A percentile compares a stretch with the other conserved stretches of the same genome.
phyloP scores from a whole-genome alignment of 2,888 invertebrate genomes.

The Chymomyza procnemis region DNA sequence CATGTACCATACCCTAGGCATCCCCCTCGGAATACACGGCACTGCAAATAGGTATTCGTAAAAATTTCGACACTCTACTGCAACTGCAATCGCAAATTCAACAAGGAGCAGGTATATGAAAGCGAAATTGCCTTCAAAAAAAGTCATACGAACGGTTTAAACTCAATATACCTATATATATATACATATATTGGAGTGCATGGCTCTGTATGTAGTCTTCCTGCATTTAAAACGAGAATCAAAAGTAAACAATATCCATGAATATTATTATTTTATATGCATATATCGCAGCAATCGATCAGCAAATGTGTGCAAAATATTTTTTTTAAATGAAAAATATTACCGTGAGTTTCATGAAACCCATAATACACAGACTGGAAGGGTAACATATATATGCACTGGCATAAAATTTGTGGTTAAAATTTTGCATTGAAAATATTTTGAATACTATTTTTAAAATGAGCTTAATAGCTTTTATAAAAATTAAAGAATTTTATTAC shows the following conservation, averaged over 20 bases:
- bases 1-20: constrained; percentile 26
- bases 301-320: constrained; percentile 39
- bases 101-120: constrained; percentile 78
- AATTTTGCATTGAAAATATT: too few relatives aligned
- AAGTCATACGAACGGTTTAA: constrained; percentile 77
- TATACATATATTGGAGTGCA: too few relatives aligned
- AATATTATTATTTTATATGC: constrained; percentile 36
- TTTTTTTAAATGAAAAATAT: constrained; percentile 38
- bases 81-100: constrained; percentile 78
- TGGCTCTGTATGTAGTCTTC: not conserved
- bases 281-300: constrained; percentile 18
- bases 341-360: not conserved
- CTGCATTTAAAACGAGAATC: constrained; percentile 14
- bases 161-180: too few relatives aligned
- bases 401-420: too few relatives aligned
- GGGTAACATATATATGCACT: too few relatives aligned
- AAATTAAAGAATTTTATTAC: too few relatives aligned
- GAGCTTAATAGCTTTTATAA: too few relatives aligned
- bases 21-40: constrained; percentile 10
- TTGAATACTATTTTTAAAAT: too few relatives aligned
- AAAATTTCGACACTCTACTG: constrained; percentile 79
- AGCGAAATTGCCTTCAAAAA: constrained; percentile 79
- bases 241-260: constrained; percentile 1
- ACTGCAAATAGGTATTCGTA: constrained; percentile 73
- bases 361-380: too few relatives aligned